Conservation (phyloP, 1,140 invertebrate genomes). For the Mya arenaria region DNA sequence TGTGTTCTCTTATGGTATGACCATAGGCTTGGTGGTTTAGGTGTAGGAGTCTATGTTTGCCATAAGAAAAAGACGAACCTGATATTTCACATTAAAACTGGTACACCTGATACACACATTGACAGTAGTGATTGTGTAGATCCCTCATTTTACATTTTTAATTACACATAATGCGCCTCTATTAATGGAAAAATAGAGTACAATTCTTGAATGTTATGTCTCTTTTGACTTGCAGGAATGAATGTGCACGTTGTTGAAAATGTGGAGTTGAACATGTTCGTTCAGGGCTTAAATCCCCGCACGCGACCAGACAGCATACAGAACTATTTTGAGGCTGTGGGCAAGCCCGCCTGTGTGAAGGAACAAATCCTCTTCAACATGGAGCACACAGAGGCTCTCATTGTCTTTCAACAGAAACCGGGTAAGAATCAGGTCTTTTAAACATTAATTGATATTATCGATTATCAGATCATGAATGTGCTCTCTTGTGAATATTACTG, state of each 20-base stretch:
- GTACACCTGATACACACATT: too few species aligned
- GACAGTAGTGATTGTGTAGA: not conserved
- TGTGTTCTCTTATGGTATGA: too few species aligned
- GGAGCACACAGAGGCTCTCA: slow-evolving; percentile 47
- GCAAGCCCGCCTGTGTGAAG: slow-evolving; percentile 29
- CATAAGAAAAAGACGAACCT: too few species aligned
- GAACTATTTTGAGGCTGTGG: slow-evolving; percentile 39
- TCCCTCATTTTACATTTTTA: not conserved
- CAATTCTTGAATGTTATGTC: not conserved
- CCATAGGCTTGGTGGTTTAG: too few species aligned
- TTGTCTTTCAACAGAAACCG: slow-evolving; percentile 42
- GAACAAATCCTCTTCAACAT: slow-evolving; percentile 43
- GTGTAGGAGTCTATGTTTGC: too few species aligned
- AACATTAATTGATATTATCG: too few species aligned
- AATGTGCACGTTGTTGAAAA: slow-evolving; percentile 37
- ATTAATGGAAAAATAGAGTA: too few species aligned
- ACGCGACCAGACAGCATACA: slow-evolving; percentile 16
- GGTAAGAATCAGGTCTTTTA: too few species aligned
- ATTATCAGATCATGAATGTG: too few species aligned
- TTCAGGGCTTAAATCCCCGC: slow-evolving; percentile 33
- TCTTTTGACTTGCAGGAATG: slow-evolving; percentile 1
- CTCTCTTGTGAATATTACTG: too few species aligned
- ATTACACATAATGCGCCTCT: not conserved
- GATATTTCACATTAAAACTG: too few species aligned
- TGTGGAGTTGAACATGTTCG: slow-evolving; percentile 29